Evolutionary conservation across 92 coral and sea anemone species (phyloP), one percentile per base, ranked within the genome.

Genomic region (Porites evermanni): DNA sequence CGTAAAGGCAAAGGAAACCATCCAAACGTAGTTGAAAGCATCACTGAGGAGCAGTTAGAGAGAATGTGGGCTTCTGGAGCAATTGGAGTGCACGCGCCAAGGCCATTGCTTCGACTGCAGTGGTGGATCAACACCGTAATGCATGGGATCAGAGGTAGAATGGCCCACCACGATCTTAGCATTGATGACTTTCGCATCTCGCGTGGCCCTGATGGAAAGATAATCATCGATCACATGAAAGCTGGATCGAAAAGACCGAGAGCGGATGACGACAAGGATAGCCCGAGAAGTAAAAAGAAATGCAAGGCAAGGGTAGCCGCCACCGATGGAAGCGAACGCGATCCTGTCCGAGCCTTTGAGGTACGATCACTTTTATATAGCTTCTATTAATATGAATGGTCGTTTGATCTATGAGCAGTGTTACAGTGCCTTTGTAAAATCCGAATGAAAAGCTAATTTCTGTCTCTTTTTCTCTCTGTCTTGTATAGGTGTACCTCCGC

Each of bases 11-110:
- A 97, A 80, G 99, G 99, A 38, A 97, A 97, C 79, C 99, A 97
- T 79, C 99, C 99, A 3, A 97, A 97, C 79, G 99, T 97, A 2
- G 99, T 97, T 0, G 99, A 97, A 83, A 95, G 98, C 90, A 97
- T 97, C 11, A 97, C 99, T 5, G 99, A 97, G 69, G 98, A 95
- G 78, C 99, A 97, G 85, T 91, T 97, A 29, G 99, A 94, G 75
- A 97, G 98, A 84, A 97, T 97, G 99, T 97, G 99, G 99, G 98
- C 97, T 12, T 90, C 99, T 47, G 99, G 99, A 67, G 99, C 99
- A 5, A 97, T 97, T 26, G 99, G 99, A 2, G 98, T 96, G 17
- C 99, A 97, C 89, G 98, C 96, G 70, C 99, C 99, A 13, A 90
- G 99, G 53, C 97, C 99, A 13, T 83, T 97, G 17, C 91, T 97